Evolutionary conservation across 2,888 invertebrate species (phyloP).

Genomic region (Meliscaeva auricollis): DNA sequence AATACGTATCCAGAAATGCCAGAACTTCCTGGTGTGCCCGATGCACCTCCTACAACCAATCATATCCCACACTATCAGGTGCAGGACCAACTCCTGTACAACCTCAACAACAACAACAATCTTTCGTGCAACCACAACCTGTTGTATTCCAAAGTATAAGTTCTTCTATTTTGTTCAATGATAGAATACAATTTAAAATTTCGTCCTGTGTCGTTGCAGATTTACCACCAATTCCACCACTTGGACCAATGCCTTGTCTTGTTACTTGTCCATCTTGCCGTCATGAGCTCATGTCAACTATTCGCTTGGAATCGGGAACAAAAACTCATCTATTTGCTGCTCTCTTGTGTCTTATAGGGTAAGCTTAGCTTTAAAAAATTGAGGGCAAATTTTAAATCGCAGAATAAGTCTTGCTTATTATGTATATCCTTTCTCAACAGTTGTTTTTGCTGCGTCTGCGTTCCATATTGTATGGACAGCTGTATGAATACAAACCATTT

Average conservation of each 20-base stretch:
- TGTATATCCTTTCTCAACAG: conserved; percentile 39
- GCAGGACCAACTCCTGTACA: neutral
- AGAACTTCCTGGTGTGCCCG: neutral
- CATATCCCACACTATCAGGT: conserved; percentile 15
- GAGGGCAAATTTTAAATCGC: no score
- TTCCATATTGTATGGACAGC: conserved; percentile 79
- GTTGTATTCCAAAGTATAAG: conserved; percentile 48
- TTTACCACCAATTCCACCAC: conserved; percentile 35
- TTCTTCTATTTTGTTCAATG: no score
- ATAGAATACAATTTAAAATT: no score
- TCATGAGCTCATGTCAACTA: conserved; percentile 69
- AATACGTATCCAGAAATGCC: conserved; percentile 26
- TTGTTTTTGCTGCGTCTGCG: conserved; percentile 78
- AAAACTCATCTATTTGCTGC: conserved; percentile 79
- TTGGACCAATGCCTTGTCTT: conserved; percentile 51
- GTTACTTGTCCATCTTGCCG: conserved; percentile 79
- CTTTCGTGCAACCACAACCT: neutral
- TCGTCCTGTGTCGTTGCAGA: conserved; percentile 19
- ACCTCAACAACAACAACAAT: neutral
- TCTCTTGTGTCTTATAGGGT: conserved; percentile 75
- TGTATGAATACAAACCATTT: conserved; percentile 80
- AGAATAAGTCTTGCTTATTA: no score
- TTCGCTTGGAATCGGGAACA: conserved; percentile 76
- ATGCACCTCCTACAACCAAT: conserved; percentile 49
- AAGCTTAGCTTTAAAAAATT: conserved; percentile 8